A percentile compares a stretch with the other conserved stretches of the same genome.
Conservation (phyloP, 1,140 invertebrate genomes). For the Ooceraea biroi region DNA sequence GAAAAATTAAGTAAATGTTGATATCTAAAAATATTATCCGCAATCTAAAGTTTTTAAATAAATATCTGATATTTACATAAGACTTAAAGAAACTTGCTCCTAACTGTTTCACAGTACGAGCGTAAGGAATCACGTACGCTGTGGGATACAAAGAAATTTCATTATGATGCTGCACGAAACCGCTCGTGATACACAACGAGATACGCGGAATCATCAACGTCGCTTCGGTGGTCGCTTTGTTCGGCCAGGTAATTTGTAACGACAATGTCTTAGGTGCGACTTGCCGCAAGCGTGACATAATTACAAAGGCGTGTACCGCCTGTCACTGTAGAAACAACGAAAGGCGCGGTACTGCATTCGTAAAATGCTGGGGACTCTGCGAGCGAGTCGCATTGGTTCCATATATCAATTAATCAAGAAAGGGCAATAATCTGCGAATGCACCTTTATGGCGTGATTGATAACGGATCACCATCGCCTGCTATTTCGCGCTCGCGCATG, state of each 20-base stretch:
- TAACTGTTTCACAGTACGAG: too few species aligned
- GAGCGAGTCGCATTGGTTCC: constrained; percentile 61
- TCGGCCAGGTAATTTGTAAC: constrained; percentile 6
- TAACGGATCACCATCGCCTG: constrained; percentile 77
- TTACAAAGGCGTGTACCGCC: constrained; percentile 62
- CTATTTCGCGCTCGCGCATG: constrained; percentile 55
- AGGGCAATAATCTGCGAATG: constrained; percentile 75
- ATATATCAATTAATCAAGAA: constrained; percentile 82
- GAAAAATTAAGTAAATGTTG: too few species aligned
- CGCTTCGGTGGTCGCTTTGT: constrained; percentile 28
- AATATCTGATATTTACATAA: too few species aligned
- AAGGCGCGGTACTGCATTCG: constrained; percentile 68
- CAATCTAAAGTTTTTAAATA: too few species aligned
- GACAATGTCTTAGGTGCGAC: constrained; percentile 64
- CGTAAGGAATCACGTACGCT: too few species aligned
- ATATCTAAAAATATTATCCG: too few species aligned
- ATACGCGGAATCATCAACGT: constrained; percentile 26
- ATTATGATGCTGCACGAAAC: too few species aligned
- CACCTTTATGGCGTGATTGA: constrained; percentile 78
- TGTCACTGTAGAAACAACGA: constrained; percentile 49
- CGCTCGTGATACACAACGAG: neutral
- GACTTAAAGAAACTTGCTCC: too few species aligned
- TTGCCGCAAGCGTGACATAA: constrained; percentile 65
- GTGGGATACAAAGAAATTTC: too few species aligned
- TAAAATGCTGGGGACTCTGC: constrained; percentile 58